These are phyloP conservation scores for Meloidogyne exigua DNA, from an alignment of 1,140 invertebrate species.

Conservation along the genomic window DNA sequence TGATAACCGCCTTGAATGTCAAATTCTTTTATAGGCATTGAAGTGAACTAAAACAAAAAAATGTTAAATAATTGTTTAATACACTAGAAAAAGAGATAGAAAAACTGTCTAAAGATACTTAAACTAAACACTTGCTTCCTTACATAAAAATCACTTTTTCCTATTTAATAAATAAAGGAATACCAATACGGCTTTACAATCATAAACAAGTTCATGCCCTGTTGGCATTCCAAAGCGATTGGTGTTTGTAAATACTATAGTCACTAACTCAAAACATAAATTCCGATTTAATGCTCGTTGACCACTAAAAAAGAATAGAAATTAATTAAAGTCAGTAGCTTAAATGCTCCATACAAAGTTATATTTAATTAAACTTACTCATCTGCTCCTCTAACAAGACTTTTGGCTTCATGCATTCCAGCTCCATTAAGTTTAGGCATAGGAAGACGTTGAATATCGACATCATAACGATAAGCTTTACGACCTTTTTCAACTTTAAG, in stretches of 20 bases:
- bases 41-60: constrained; percentile 28
- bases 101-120: no score
- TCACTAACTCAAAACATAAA: constrained; percentile 29
- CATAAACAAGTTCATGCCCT: constrained; percentile 33
- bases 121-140: not conserved
- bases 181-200: constrained; percentile 21
- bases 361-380: constrained; percentile 25
- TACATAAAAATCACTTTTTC: not conserved
- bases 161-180: not conserved
- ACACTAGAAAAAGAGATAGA: no score
- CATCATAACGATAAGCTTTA: constrained; percentile 41
- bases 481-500: constrained; percentile 30
- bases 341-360: no score
- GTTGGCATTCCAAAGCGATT: constrained; percentile 26
- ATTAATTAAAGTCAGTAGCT: no score
- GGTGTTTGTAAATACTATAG: constrained; percentile 34
- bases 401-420: constrained; percentile 31
- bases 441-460: constrained; percentile 29
- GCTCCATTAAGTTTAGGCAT: constrained; percentile 11
- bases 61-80: no score
- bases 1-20: not conserved
- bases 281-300: constrained; percentile 36
- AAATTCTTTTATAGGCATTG: constrained; percentile 22
- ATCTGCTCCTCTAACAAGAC: constrained; percentile 27
- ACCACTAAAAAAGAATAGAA: constrained; percentile 21